phyloP scores from a whole-genome alignment of 1,140 invertebrate genomes.

The Drosophila navojoa region DNA sequence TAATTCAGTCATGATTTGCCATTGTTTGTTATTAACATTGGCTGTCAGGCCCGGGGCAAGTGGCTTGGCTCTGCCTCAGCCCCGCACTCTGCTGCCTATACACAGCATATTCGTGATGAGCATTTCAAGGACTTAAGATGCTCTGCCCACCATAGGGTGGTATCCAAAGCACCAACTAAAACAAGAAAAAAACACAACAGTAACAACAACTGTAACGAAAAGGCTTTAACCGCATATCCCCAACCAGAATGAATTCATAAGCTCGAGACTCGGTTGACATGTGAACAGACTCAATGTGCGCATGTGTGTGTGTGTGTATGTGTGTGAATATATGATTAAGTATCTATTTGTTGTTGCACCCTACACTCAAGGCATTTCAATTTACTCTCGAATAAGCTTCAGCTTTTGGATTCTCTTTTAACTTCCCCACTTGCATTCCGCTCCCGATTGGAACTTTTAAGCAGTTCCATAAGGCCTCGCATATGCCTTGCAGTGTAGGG shows the following conservation, averaged over 20 bases:
- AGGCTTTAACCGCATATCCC: slow-evolving; percentile 37
- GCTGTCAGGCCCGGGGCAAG: neutral
- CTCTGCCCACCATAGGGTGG: neutral
- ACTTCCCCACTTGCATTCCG: neutral
- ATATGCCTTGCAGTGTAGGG: slow-evolving; percentile 27
- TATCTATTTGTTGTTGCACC: slow-evolving; percentile 37
- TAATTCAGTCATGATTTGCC: slow-evolving; percentile 22
- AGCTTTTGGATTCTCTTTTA: neutral
- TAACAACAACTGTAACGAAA: slow-evolving; percentile 24
- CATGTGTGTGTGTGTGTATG: slow-evolving; percentile 9
- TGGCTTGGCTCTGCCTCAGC: neutral
- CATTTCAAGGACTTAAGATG: slow-evolving; percentile 35
- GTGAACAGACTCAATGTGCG: neutral
- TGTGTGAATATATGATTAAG: slow-evolving; percentile 43
- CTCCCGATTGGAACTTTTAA: no score
- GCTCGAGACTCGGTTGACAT: slow-evolving; percentile 37
- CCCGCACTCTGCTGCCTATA: no score
- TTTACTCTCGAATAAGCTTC: no score
- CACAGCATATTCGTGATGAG: slow-evolving; percentile 32
- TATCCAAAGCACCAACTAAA: no score
- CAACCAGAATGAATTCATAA: slow-evolving; percentile 29
- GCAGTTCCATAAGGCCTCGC: no score
- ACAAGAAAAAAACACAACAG: neutral
- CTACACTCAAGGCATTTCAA: neutral
- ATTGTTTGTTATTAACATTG: slow-evolving; percentile 20